phyloP scores from a whole-genome alignment of 2,888 invertebrate species.

The Aphodius sticticus region DNA sequence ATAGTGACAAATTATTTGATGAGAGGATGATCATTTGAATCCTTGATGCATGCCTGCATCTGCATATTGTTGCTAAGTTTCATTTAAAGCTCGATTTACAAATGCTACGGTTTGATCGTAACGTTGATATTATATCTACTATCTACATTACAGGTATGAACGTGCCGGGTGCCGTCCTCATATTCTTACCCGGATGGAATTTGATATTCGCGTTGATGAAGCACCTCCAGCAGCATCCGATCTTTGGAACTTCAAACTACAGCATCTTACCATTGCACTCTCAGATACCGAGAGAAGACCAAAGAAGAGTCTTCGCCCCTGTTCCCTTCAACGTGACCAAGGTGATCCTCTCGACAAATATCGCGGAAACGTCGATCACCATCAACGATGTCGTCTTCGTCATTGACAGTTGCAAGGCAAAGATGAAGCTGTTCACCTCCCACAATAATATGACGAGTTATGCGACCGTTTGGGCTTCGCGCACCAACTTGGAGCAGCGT shows the following conservation, averaged over 20 bases:
- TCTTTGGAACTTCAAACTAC: constrained; percentile 68
- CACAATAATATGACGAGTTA: constrained; percentile 99
- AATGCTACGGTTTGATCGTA: too few species aligned
- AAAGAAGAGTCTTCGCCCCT: constrained; percentile 89
- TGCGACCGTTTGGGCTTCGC: constrained; percentile 95
- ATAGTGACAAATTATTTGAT: too few species aligned
- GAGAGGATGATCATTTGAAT: too few species aligned
- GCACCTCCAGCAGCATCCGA: constrained; percentile 77
- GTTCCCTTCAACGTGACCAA: constrained; percentile 87
- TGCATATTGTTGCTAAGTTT: too few species aligned
- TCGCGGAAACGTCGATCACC: constrained; percentile 97
- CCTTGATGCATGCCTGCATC: too few species aligned
- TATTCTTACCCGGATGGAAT: constrained; percentile 98
- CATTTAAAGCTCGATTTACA: too few species aligned
- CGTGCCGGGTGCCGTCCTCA: constrained; percentile 85
- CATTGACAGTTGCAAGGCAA: constrained; percentile 96
- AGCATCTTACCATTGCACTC: constrained; percentile 94
- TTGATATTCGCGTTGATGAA: constrained; percentile 92
- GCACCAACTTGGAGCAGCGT: constrained; percentile 93
- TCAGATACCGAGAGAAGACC: constrained; percentile 95
- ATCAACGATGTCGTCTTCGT: constrained; percentile 99
- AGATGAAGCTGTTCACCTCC: constrained; percentile 97
- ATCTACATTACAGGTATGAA: constrained; percentile 53
- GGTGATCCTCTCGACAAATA: constrained; percentile 96
- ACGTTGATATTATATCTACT: too few species aligned